Evolutionary conservation across 2,888 invertebrate species (phyloP), one percentile per base, ranked within the genome.

Genomic region (Mesorhabditis belari): DNA sequence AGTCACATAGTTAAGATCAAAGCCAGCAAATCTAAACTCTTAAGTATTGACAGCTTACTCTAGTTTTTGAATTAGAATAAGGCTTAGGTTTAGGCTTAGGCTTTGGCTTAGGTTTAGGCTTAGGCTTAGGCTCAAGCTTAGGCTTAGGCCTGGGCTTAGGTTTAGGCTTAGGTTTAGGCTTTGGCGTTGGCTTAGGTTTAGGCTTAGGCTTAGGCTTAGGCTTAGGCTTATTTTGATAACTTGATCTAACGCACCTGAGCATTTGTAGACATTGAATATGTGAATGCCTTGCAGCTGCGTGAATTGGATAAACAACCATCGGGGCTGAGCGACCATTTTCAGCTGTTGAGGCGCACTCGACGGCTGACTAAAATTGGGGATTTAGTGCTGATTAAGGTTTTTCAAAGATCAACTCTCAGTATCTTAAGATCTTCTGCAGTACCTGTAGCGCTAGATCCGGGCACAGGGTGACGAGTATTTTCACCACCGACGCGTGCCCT

Each of bases 271-370:
- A 77, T 24, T 85, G 82, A 0, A 86, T 83, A 81, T 90, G 87
- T 0, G 90, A 90, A 28, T 87, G 87, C 54, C 87, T 85, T 0
- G 90, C 87, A 0, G 90, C 90, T 63, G 89, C 86, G 73, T 89
- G 89, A 9, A 91, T 85, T 0, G 90, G 87, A 3, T 88, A 88
- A 17, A 73, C 70, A 4, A 67, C 63, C 26, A 58, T 59, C 21
- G 64, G 65, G 35, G 66, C 60, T 25, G 64, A 49, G 29, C 62
- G 58, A 55, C 44, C n/a, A 35, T 70, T 70, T 12, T 64, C 60
- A 6, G 69, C 64, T 21, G 70, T 62, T 53, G 65, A 63, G 12
- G 66, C 60, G 3, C 67, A 66, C 17, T 70, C 70, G 27, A 63
- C 64, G 2, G 70, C 67, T n/a, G 64, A 64, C 62, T 69, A 62